Base-by-base conservation (phyloP, 2,888 invertebrate genomes). In the Drosophila acutilabella region DNA sequence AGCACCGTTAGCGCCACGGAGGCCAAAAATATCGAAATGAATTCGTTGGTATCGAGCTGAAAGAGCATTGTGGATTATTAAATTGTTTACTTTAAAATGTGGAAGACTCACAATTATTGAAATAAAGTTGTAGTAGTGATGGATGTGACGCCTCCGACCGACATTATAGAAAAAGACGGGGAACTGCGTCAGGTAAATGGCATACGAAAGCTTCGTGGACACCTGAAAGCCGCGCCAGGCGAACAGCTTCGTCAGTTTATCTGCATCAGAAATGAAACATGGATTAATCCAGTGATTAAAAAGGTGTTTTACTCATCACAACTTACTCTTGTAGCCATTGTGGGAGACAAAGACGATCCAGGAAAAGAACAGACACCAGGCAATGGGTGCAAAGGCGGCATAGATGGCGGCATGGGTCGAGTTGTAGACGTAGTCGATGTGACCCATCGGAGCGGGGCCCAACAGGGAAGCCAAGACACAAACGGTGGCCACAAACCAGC, bases 121-220 rank as follows among this genome's bases (percentile, higher is more conserved):
- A 42, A 94, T 89, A 80, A 95, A 94, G 53, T 93, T 93, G 78
- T 94, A 95, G 74, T 94, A 95, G 70, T 94, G 93, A 68, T 94
- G 93, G 0, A 94, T 91, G 76, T 93, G 93, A 83, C 94, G 93
- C 41, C 93, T 94, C 57, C 93, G 93, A 2, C 95, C 95, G 36
- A 95, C 95, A 81, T 95, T 95, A 83, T 93, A 96, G 90, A 96
- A 95, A 89, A 94, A 95, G 60, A 95, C 94, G 4, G 95, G 95
- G 81, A 95, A 95, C 89, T 96, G 95, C 26, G 95, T 95, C 67
- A 96, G 91, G 86, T 96, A 96, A 56, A 95, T 93, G 36, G 95
- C 94, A 87, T 96, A 96, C 38, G 95, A 95, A n/a, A 95, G 92
- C 86, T 95, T 94, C 10, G 95, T 95, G 80, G 94, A 94, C 8